These are phyloP conservation scores for Drosophila virilis DNA, from an alignment of 1,140 invertebrate genomes.

Conservation along the genomic window DNA sequence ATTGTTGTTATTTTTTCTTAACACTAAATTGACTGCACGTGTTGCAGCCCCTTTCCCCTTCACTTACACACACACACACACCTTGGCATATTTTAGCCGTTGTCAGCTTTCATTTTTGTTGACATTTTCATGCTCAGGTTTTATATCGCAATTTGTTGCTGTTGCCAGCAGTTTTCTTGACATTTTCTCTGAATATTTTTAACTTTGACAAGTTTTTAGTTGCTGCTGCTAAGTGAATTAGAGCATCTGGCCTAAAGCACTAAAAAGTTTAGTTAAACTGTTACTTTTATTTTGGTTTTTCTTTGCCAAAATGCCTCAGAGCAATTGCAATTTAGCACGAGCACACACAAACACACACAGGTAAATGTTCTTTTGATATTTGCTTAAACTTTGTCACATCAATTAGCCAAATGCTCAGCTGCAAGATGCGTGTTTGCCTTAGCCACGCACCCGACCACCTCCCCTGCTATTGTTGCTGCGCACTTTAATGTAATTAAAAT, in stretches of 20 bases:
- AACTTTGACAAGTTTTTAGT: constrained; percentile 56
- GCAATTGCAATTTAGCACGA: constrained; percentile 27
- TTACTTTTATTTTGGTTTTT: not conserved
- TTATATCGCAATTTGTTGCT: constrained; percentile 41
- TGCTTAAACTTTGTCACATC: constrained; percentile 46
- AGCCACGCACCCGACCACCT: not conserved
- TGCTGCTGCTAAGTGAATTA: constrained; percentile 59
- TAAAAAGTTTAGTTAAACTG: constrained; percentile 66
- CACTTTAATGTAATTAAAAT: constrained; percentile 54
- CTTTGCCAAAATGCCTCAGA: constrained; percentile 40
- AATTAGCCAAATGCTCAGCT: constrained; percentile 40
- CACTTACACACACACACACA: not conserved
- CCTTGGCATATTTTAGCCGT: constrained; percentile 9
- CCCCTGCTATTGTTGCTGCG: constrained; percentile 38
- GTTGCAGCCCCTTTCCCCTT: not conserved
- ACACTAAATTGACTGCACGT: constrained; percentile 50
- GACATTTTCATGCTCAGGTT: constrained; percentile 45
- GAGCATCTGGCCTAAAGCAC: constrained; percentile 52
- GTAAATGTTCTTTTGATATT: constrained; percentile 21
- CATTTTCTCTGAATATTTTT: constrained; percentile 60
- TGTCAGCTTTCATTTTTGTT: constrained; percentile 34
- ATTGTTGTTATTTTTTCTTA: constrained; percentile 19
- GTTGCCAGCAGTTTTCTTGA: constrained; percentile 37
- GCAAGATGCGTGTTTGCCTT: not conserved
- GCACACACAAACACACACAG: not conserved